phyloP scores from a whole-genome alignment of 2,888 invertebrate species.

The Trileptium ribeirensis region DNA sequence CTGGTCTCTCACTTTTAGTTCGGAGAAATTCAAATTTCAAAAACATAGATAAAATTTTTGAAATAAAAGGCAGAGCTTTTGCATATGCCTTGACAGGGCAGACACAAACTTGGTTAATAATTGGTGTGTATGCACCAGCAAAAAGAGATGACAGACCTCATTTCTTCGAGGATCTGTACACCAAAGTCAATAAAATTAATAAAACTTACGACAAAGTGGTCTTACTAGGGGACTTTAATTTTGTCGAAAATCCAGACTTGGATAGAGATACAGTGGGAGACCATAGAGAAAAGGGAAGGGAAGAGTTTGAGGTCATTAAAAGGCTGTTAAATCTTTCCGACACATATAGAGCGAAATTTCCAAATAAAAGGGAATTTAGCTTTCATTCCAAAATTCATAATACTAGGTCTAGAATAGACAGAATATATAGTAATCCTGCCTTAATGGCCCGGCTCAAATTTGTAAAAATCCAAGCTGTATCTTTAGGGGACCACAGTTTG shows the following conservation, averaged over 20 bases:
- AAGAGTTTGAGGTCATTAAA: background rate
- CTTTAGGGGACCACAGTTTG: background rate
- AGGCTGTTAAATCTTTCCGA: background rate
- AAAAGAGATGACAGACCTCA: background rate
- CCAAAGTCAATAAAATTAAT: background rate
- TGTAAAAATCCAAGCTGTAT: background rate
- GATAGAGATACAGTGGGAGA: background rate
- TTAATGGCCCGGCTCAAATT: background rate
- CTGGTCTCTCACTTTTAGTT: background rate
- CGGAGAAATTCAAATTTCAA: background rate
- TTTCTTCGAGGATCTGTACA: background rate
- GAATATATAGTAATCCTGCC: background rate
- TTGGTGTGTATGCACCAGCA: background rate
- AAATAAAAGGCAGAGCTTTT: background rate
- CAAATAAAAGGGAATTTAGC: background rate
- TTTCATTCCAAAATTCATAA: background rate
- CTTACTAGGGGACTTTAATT: background rate
- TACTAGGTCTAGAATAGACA: slow-evolving; percentile 5
- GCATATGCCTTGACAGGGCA: background rate
- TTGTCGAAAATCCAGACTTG: background rate
- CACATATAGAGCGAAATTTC: too few relatives aligned
- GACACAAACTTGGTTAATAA: background rate
- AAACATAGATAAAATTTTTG: background rate
- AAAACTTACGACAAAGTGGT: background rate
- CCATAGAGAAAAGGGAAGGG: background rate